phyloP scores from a whole-genome alignment of 2,797 vertebrate genomes.

The Siniperca undulata region DNA sequence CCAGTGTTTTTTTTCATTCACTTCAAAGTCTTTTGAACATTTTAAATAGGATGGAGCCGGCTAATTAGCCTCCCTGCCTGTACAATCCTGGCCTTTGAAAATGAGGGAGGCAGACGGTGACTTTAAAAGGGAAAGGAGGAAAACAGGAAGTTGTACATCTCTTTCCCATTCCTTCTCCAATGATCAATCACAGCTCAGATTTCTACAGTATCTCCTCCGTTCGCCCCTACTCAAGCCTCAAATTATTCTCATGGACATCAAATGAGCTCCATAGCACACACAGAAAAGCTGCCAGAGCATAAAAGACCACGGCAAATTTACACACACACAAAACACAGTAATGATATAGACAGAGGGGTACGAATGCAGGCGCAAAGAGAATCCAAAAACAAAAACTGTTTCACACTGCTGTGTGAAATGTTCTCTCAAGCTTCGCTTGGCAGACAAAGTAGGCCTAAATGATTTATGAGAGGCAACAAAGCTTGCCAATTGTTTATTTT shows the following conservation, averaged over 20 bases:
- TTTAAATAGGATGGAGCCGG: constrained; percentile 43
- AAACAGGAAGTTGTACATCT: constrained; percentile 51
- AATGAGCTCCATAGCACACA: constrained; percentile 37
- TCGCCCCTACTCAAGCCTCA: constrained; percentile 21
- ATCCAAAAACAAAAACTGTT: constrained; percentile 53
- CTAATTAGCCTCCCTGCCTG: constrained; percentile 66
- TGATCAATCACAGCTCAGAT: constrained; percentile 60
- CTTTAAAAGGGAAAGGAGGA: constrained; percentile 45
- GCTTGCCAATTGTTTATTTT: constrained; percentile 75
- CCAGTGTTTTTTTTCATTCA: constrained; percentile 22
- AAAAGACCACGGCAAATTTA: constrained; percentile 33
- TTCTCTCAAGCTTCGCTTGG: constrained; percentile 70
- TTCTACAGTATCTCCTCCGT: constrained; percentile 34
- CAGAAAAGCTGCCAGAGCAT: constrained; percentile 25
- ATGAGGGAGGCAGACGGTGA: constrained; percentile 26
- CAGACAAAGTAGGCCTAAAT: constrained; percentile 76
- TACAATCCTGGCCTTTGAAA: constrained; percentile 45
- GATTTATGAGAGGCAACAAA: constrained; percentile 75
- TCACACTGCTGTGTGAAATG: constrained; percentile 54
- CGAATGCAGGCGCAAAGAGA: constrained; percentile 48
- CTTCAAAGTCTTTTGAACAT: constrained; percentile 61
- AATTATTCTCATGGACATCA: constrained; percentile 45
- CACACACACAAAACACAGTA: constrained; percentile 12
- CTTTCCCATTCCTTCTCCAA: constrained; percentile 18
- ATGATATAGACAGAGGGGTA: constrained; percentile 26